Evolutionary conservation across 2,888 invertebrate species (phyloP), one percentile per base, ranked within the genome.

Genomic region (Dryobota labecula): DNA sequence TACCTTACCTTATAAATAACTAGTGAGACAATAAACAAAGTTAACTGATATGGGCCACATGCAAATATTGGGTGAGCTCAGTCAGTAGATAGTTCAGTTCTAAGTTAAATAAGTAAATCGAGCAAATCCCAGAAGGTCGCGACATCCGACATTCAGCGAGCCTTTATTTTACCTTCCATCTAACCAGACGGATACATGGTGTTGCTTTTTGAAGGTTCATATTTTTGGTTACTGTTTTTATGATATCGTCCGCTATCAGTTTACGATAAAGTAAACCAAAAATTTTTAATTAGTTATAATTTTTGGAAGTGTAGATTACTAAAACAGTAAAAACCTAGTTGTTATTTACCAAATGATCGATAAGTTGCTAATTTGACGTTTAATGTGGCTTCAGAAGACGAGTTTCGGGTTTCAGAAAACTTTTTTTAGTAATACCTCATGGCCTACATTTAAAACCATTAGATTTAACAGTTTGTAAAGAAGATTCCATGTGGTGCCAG

Each of bases 161-260:
- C 93, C 94, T 95, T 95, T 95, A 95, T 95, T 95, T 94, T 93
- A 92, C 90, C 92, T 92, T 87, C 87, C 82, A 85, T 84, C 85
- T 88, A 90, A 84, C 88, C 89, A 87, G 88, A 86, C 88, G 70
- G 49, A 67, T 88, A 94, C 87, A 92, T 91, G 83, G 0, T 92
- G 94, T 63, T 84, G 33, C 24, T n/a, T 78, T 58, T 54, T 45
- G 2, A 0, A 1, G 2, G 6, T 20, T 33, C 2, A 54, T 24
- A 24, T 57, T 58, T 49, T 41, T 11, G 1, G 5, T 20, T n/a
- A 9, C 1, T 13, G 2, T 47, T 20, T 4, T 56, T 33, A 15
- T 3, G 2, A 56, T 57, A 15, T n/a, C 2, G 1, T 57, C 4
- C 0, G 11, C 18, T 13, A 11, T 30, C 11, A 13, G 38, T 13